Evolutionary conservation across 2,797 vertebrate species (phyloP).

Genomic region (Myotis myotis): DNA sequence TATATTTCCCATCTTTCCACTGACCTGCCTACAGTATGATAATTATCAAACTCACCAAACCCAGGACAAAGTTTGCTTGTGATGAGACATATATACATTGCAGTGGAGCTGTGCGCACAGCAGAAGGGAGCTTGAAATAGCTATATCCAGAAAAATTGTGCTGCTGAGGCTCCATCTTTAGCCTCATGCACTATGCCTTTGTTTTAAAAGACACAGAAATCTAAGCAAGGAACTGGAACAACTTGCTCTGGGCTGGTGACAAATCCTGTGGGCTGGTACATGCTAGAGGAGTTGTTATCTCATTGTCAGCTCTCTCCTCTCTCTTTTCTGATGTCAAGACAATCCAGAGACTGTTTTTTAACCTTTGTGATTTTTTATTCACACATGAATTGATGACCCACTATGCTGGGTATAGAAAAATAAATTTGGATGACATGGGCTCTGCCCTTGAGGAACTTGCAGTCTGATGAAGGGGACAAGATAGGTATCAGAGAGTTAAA

Average conservation of each 20-base stretch:
- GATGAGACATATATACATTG: neutral
- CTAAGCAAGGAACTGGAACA: constrained; percentile 66
- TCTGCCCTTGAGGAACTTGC: neutral
- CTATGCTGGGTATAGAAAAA: neutral
- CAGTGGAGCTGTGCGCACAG: neutral
- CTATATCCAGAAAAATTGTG: constrained; percentile 61
- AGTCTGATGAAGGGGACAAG: neutral
- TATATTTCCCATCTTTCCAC: neutral
- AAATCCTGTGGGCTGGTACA: constrained; percentile 56
- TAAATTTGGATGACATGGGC: neutral
- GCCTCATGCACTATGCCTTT: constrained; percentile 72
- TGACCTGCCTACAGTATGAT: constrained; percentile 10
- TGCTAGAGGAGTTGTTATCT: constrained; percentile 25
- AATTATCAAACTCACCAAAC: constrained; percentile 40
- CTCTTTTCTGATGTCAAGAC: constrained; percentile 44
- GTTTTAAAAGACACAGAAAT: constrained; percentile 71
- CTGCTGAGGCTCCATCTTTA: constrained; percentile 68
- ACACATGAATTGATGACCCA: neutral
- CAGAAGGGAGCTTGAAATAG: constrained; percentile 74
- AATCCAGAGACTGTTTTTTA: neutral
- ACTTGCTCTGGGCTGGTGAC: constrained; percentile 62
- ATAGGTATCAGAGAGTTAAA: neutral
- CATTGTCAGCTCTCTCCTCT: constrained; percentile 41
- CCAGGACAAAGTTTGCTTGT: constrained; percentile 7
- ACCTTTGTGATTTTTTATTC: neutral